These are phyloP conservation scores for Osmerus mordax DNA, from an alignment of 2,113 vertebrate species.

Conservation along the genomic window DNA sequence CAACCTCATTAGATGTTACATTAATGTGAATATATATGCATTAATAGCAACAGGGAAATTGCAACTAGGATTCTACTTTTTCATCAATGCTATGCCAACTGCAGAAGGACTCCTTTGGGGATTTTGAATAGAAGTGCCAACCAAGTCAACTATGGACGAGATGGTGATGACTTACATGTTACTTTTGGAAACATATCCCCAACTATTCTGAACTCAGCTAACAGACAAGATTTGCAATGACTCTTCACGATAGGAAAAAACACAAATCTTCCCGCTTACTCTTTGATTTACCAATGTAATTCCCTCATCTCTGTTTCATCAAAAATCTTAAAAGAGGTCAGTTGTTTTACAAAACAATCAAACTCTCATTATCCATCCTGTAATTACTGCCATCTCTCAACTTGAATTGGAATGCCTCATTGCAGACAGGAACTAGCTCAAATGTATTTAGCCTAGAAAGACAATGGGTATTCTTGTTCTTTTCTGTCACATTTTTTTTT, in stretches of 20 bases:
- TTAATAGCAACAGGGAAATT: too few relatives aligned
- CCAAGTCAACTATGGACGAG: too few relatives aligned
- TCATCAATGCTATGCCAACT: too few relatives aligned
- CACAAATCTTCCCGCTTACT: not conserved
- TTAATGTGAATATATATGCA: too few relatives aligned
- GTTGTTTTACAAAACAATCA: conserved; percentile 24
- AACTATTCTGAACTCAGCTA: too few relatives aligned
- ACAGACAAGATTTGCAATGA: not conserved
- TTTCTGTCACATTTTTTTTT: too few relatives aligned
- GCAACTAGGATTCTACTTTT: too few relatives aligned
- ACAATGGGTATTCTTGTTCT: not conserved
- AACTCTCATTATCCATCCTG: conserved; percentile 14
- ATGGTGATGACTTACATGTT: too few relatives aligned
- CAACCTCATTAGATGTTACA: too few relatives aligned
- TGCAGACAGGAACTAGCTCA: not conserved
- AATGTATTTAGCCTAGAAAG: not conserved
- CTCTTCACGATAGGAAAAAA: not conserved
- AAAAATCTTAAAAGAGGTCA: conserved; percentile 8
- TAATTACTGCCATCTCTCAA: conserved; percentile 19
- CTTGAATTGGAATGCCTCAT: conserved; percentile 3
- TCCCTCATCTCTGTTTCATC: conserved; percentile 15
- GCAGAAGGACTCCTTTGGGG: too few relatives aligned
- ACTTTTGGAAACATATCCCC: too few relatives aligned
- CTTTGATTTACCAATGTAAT: conserved; percentile 12
- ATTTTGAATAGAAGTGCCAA: too few relatives aligned